Evolutionary conservation across 2,797 vertebrate genomes (phyloP).

Genomic region (Brachyalestes nurse): DNA sequence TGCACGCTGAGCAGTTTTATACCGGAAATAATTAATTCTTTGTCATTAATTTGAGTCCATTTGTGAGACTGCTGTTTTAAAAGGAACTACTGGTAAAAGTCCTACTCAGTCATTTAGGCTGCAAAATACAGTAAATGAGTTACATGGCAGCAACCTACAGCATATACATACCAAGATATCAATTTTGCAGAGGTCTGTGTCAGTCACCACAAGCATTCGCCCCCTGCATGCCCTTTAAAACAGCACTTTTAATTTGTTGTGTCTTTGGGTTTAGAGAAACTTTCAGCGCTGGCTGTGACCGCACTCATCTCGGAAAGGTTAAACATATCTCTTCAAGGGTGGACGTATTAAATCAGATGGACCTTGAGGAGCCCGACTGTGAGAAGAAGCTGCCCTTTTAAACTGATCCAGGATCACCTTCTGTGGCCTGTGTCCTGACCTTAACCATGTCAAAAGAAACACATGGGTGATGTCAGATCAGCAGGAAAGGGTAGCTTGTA

Average conservation of each 20-base stretch:
- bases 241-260: constrained; percentile 20
- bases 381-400: constrained; percentile 3
- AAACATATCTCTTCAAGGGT: constrained; percentile 28
- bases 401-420: constrained; percentile 19
- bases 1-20: constrained; percentile 22
- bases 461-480: constrained; percentile 18
- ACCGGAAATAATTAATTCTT: constrained; percentile 36
- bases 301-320: constrained; percentile 59
- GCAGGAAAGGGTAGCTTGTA: constrained; percentile 1
- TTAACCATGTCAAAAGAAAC: constrained; percentile 3
- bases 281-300: constrained; percentile 11
- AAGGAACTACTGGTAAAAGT: constrained; percentile 27
- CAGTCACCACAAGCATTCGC: background rate
- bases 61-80: constrained; percentile 16
- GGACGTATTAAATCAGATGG: constrained; percentile 66
- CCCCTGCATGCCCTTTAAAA: constrained; percentile 31
- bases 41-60: constrained; percentile 40
- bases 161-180: constrained; percentile 21
- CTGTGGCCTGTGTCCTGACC: background rate
- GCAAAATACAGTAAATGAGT: constrained; percentile 9
- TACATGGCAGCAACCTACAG: background rate
- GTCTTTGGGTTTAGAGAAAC: constrained; percentile 15
- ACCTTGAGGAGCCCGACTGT: constrained; percentile 52
- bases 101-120: constrained; percentile 19
- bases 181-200: background rate